A percentile compares a stretch with the other conserved stretches of the same genome.
phyloP scores from a whole-genome alignment of 2,888 invertebrate species.

The Cephus rjabovi region DNA sequence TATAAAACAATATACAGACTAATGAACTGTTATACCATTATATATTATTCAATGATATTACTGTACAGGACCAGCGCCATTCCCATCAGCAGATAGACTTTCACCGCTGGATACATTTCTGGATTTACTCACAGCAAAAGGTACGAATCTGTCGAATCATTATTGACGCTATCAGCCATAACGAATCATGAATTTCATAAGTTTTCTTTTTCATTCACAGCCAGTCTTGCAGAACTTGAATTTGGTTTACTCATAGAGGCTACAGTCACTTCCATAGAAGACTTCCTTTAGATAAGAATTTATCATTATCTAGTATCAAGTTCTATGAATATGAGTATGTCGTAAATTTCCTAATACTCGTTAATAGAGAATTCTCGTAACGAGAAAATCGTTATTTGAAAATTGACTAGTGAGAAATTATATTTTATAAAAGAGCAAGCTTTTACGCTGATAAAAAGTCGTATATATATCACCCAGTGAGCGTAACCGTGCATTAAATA shows the following conservation, averaged over 20 bases:
- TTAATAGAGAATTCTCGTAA: no score
- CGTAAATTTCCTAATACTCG: background rate
- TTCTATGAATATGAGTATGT: background rate
- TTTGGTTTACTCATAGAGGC: constrained; percentile 89
- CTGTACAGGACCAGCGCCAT: constrained; percentile 76
- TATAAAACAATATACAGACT: background rate
- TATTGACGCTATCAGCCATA: background rate
- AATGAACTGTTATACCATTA: constrained; percentile 13
- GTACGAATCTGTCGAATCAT: constrained; percentile 41
- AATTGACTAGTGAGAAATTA: background rate
- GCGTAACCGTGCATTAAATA: background rate
- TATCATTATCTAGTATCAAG: background rate
- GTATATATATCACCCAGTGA: background rate
- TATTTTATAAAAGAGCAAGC: background rate
- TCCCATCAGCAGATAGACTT: constrained; percentile 77
- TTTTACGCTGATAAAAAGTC: background rate
- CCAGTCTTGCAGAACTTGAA: constrained; percentile 86
- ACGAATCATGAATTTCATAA: background rate
- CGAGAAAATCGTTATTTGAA: no score
- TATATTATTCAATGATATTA: constrained; percentile 3
- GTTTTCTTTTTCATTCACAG: constrained; percentile 61
- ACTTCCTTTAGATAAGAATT: constrained; percentile 59
- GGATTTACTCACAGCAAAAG: constrained; percentile 85
- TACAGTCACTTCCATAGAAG: constrained; percentile 76
- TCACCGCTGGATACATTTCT: constrained; percentile 88